These are phyloP conservation scores for Catocala fraxini DNA, from an alignment of 2,888 invertebrate species.

Conservation along the genomic window DNA sequence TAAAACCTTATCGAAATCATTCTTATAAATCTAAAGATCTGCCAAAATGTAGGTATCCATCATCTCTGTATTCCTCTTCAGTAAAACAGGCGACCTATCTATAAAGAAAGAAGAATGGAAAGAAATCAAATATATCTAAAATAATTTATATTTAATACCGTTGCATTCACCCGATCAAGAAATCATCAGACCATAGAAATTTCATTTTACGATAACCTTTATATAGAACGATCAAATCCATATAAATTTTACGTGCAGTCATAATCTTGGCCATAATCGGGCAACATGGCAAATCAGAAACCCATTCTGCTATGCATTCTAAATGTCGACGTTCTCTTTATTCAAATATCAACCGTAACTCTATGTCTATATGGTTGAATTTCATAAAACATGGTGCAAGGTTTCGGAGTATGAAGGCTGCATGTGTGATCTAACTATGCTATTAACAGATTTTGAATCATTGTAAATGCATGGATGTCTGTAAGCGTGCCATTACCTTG, in stretches of 20 bases:
- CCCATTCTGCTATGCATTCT: conserved; percentile 14
- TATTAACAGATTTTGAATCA: conserved; percentile 17
- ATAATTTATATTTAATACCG: too few species aligned
- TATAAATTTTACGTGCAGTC: conserved; percentile 7
- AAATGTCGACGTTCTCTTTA: not conserved
- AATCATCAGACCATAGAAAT: not conserved
- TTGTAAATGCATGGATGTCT: not conserved
- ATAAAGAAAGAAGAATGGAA: too few species aligned
- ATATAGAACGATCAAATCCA: conserved; percentile 8
- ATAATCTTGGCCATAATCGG: conserved; percentile 22
- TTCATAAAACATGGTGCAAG: not conserved
- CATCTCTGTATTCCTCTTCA: too few species aligned
- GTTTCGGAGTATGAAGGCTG: not conserved
- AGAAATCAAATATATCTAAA: too few species aligned
- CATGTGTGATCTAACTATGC: conserved; percentile 6
- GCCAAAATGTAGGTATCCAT: too few species aligned
- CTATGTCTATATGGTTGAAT: not conserved
- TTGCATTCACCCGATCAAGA: too few species aligned
- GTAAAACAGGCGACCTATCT: too few species aligned
- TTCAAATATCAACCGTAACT: conserved; percentile 6
- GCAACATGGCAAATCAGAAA: conserved; percentile 16
- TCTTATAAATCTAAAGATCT: too few species aligned
- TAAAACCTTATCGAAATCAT: too few species aligned
- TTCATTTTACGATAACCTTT: not conserved
- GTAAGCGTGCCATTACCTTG: too few species aligned